Conservation (phyloP, 2,113 vertebrate genomes). For the Fulmarus glacialis region DNA sequence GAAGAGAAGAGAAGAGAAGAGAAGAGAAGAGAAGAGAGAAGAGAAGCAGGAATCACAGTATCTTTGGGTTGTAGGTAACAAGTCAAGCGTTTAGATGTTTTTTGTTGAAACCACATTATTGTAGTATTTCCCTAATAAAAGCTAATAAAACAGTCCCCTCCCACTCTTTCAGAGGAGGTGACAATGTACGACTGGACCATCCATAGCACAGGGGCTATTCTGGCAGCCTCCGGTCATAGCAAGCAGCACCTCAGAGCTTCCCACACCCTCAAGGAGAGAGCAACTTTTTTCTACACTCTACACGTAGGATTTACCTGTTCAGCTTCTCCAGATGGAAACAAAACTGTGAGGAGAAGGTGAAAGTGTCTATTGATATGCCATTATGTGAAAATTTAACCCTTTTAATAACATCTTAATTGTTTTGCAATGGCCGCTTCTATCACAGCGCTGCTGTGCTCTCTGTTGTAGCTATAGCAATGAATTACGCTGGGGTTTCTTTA, state of each 20-base stretch:
- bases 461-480: constrained; percentile 16
- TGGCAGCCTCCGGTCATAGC: neutral
- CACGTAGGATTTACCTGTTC: neutral
- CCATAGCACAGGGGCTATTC: neutral
- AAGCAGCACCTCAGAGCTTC: neutral
- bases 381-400: neutral
- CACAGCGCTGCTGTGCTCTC: neutral
- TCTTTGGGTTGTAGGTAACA: neutral
- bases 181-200: accelerated
- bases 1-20: too few species aligned
- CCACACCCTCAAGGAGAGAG: neutral
- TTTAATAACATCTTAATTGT: neutral
- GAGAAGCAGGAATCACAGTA: neutral
- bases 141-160: neutral
- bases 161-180: neutral
- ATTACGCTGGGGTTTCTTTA: neutral
- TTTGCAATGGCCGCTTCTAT: neutral
- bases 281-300: neutral
- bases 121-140: neutral
- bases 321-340: neutral
- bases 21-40: too few species aligned
- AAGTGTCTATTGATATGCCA: neutral
- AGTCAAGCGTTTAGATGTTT: neutral
- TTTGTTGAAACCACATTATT: neutral
- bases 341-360: neutral